These are phyloP conservation scores for Cyanoramphus novaezelandiae DNA, from an alignment of 2,113 vertebrate genomes.

Conservation along the genomic window DNA sequence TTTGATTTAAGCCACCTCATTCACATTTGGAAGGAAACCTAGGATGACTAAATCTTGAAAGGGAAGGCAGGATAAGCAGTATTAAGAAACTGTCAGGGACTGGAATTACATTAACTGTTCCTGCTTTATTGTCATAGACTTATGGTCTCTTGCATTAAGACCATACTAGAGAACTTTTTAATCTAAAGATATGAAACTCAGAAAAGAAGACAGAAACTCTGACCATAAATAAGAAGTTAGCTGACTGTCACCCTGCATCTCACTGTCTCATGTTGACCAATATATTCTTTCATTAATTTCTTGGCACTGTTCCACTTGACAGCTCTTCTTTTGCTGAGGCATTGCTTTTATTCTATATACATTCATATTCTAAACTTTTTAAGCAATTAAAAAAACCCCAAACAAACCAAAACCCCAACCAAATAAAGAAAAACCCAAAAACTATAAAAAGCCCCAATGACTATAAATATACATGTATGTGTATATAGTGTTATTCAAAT, in stretches of 20 bases:
- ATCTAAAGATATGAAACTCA: background rate
- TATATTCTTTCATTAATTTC: background rate
- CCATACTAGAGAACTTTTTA: background rate
- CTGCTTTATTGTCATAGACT: background rate
- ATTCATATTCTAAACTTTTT: background rate
- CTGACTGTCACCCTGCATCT: background rate
- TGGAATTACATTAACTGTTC: background rate
- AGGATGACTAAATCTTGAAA: slow-evolving; percentile 50
- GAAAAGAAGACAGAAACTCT: background rate
- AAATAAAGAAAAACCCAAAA: background rate
- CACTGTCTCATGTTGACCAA: background rate
- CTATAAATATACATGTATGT: background rate
- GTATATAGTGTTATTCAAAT: accelerated
- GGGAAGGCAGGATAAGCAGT: slow-evolving; percentile 58
- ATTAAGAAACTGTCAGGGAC: slow-evolving; percentile 45
- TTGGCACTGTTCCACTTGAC: background rate
- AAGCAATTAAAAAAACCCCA: background rate
- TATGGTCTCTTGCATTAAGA: background rate
- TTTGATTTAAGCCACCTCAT: slow-evolving; percentile 53
- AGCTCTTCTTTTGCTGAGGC: background rate
- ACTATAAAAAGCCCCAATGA: accelerated
- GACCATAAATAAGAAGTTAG: background rate
- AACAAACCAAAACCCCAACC: background rate
- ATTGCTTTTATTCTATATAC: background rate
- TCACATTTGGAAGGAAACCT: slow-evolving; percentile 51